Percentiles rank a stretch among this genome's conserved stretches.
phyloP scores from a whole-genome alignment of 2,113 vertebrate genomes.

The Percina caprodes region DNA sequence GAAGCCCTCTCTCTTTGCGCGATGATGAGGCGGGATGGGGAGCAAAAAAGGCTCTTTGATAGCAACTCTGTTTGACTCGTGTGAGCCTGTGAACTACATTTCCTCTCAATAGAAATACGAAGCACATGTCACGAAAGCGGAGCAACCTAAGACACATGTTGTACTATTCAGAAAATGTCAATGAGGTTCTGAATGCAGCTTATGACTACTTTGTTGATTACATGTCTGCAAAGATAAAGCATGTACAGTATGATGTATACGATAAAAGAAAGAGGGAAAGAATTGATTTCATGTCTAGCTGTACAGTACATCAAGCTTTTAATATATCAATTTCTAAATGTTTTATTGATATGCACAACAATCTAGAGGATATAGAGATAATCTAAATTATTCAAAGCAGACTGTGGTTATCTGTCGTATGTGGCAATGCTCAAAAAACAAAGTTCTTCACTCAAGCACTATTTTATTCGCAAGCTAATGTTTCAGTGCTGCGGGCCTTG shows the following conservation, averaged over 20 bases:
- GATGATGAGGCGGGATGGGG: slow-evolving; percentile 28
- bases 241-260: not conserved
- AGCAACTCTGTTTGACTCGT: slow-evolving; percentile 16
- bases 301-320: not conserved
- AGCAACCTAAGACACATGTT: not conserved
- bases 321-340: not conserved
- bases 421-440: not conserved
- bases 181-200: not conserved
- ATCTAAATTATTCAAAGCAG: not conserved
- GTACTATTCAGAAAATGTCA: not conserved
- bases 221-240: not conserved
- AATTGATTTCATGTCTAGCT: not conserved
- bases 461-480: slow-evolving; percentile 23
- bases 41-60: slow-evolving; percentile 47
- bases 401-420: not conserved
- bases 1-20: slow-evolving; percentile 48
- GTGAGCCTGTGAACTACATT: slow-evolving; percentile 1
- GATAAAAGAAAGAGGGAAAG: not conserved
- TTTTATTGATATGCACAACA: not conserved
- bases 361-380: too few species aligned
- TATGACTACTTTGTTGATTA: not conserved
- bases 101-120: slow-evolving; percentile 13
- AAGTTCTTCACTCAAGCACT: not conserved
- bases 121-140: not conserved
- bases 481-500: slow-evolving; percentile 26